Evolutionary conservation across 1,140 invertebrate species (phyloP).

Genomic region (Chrysopa pallens): DNA sequence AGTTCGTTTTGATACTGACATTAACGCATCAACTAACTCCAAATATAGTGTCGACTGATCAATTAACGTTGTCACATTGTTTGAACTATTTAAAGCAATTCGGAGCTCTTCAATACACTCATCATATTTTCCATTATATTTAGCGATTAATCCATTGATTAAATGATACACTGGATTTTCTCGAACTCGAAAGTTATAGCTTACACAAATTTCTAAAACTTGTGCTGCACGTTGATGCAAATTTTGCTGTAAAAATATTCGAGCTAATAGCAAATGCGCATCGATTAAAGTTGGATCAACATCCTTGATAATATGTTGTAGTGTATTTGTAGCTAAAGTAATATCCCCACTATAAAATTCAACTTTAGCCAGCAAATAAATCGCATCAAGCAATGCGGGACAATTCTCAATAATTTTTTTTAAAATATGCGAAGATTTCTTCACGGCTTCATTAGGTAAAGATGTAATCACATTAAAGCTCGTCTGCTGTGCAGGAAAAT

Average conservation of each 20-base stretch:
- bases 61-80: slow-evolving; percentile 39
- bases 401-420: slow-evolving; percentile 58
- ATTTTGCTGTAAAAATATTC: slow-evolving; percentile 58
- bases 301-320: slow-evolving; percentile 55
- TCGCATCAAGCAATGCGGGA: slow-evolving; percentile 57
- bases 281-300: slow-evolving; percentile 61
- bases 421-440: slow-evolving; percentile 42
- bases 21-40: slow-evolving; percentile 68
- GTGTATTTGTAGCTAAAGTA: slow-evolving; percentile 36
- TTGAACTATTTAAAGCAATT: slow-evolving; percentile 6
- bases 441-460: slow-evolving; percentile 20
- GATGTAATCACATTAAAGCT: slow-evolving; percentile 13
- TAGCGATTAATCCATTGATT: slow-evolving; percentile 65
- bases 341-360: slow-evolving; percentile 63
- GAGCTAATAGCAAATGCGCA: slow-evolving; percentile 73
- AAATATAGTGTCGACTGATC: slow-evolving; percentile 77
- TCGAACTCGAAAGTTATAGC: slow-evolving; percentile 78
- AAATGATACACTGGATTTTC: slow-evolving; percentile 84
- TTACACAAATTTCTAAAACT: slow-evolving; percentile 71
- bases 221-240: slow-evolving; percentile 64
- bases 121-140: slow-evolving; percentile 49
- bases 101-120: slow-evolving; percentile 57
- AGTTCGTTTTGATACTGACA: slow-evolving; percentile 44
- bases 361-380: slow-evolving; percentile 60
- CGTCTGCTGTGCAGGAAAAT: slow-evolving; percentile 41